phyloP scores from a whole-genome alignment of 2,888 invertebrate genomes.

The Tromatobia lineatoria region DNA sequence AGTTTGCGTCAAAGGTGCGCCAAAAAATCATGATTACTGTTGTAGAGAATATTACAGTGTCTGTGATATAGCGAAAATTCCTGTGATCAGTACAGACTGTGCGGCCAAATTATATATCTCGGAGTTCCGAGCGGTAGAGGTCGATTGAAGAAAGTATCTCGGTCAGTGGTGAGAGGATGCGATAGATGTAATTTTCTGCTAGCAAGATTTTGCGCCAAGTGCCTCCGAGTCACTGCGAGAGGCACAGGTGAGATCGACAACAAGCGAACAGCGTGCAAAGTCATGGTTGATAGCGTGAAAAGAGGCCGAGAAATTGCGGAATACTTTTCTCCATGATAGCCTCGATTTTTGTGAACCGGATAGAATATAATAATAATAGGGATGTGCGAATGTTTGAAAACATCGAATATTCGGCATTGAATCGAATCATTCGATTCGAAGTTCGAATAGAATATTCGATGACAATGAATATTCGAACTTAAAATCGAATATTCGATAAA shows the following conservation, averaged over 20 bases:
- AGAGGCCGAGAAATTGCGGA: constrained; percentile 1
- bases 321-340: constrained; percentile 21
- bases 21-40: constrained; percentile 22
- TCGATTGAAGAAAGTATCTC: constrained; percentile 66
- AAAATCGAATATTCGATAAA: too few species aligned
- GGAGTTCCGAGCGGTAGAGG: constrained; percentile 32
- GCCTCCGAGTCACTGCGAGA: constrained; percentile 10
- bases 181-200: constrained; percentile 60
- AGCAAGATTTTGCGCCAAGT: constrained; percentile 24
- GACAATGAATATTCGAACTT: too few species aligned
- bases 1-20: background rate
- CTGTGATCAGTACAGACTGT: constrained; percentile 32
- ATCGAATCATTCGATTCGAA: too few species aligned
- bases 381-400: too few species aligned
- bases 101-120: constrained; percentile 49
- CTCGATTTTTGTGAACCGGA: background rate
- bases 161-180: constrained; percentile 58
- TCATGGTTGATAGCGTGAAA: constrained; percentile 26
- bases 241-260: constrained; percentile 40
- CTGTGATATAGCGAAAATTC: constrained; percentile 20
- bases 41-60: background rate
- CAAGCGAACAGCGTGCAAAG: constrained; percentile 15
- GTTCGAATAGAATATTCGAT: too few species aligned
- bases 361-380: background rate
- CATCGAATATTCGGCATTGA: too few species aligned